Evolutionary conservation across 2,888 invertebrate genomes (phyloP).

Genomic region (Heterodera filipjevi): DNA sequence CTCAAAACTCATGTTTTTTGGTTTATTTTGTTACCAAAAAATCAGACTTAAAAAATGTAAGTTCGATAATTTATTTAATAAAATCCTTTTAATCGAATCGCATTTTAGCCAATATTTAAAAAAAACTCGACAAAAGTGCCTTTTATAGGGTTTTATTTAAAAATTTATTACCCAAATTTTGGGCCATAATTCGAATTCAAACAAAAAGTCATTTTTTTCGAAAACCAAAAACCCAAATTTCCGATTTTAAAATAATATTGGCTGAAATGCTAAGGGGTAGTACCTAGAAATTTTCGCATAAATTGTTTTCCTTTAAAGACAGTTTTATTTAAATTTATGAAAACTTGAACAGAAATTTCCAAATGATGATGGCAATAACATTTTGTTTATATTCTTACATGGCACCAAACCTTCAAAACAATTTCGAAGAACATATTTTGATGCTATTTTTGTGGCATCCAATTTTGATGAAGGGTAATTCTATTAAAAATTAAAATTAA

Average conservation of each 20-base stretch:
- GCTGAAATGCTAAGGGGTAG: too few relatives aligned
- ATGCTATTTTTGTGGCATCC: neutral
- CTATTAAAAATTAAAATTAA: too few relatives aligned
- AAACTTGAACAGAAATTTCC: neutral
- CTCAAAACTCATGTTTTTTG: neutral
- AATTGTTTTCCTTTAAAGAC: neutral
- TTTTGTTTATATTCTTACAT: neutral
- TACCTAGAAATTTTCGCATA: neutral
- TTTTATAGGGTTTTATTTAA: too few relatives aligned
- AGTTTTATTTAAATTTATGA: neutral
- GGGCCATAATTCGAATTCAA: too few relatives aligned
- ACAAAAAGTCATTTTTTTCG: too few relatives aligned
- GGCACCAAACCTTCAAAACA: neutral
- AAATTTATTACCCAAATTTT: too few relatives aligned
- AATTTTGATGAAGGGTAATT: neutral
- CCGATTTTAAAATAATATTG: too few relatives aligned
- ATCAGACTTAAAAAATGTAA: neutral
- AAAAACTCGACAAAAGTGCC: too few relatives aligned
- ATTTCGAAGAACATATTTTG: neutral
- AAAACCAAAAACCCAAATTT: too few relatives aligned
- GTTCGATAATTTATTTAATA: neutral
- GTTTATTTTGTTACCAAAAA: neutral
- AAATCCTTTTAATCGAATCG: neutral
- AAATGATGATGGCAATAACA: neutral
- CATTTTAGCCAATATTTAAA: too few relatives aligned